Conservation (phyloP, 1,140 invertebrate species). For the Stegodyphus mimosarum region DNA sequence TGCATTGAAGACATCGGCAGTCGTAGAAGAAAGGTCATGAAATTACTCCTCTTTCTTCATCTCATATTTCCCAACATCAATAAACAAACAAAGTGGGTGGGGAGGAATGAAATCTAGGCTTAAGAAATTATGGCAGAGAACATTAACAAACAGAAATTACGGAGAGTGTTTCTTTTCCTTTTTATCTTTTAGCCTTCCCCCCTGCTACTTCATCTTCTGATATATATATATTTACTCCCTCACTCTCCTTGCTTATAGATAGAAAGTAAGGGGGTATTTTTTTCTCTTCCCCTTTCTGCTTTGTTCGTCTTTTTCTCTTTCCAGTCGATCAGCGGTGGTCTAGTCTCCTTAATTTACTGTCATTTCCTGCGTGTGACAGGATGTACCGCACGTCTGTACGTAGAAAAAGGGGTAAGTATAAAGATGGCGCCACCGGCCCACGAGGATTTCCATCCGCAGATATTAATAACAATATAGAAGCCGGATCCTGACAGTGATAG, state of each 20-base stretch:
- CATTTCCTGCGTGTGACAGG: constrained; percentile 56
- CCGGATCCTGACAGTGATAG: constrained; percentile 57
- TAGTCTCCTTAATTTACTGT: constrained; percentile 58
- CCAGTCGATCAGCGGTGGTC: constrained; percentile 57
- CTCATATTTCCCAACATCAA: neutral
- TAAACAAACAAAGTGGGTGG: neutral
- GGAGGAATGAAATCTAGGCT: neutral
- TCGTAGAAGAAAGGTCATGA: too few relatives aligned
- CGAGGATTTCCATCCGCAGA: constrained; percentile 45
- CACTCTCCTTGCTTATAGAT: neutral
- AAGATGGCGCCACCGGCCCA: constrained; percentile 32
- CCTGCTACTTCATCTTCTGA: neutral
- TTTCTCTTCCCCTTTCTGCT: neutral
- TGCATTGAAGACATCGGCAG: too few relatives aligned
- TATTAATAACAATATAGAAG: constrained; percentile 62
- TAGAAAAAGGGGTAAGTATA: constrained; percentile 18
- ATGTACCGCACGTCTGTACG: constrained; percentile 6
- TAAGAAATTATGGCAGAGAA: constrained; percentile 32
- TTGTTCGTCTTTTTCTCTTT: constrained; percentile 26
- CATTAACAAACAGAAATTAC: constrained; percentile 57
- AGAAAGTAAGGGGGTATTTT: constrained; percentile 1
- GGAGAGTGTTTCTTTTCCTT: constrained; percentile 26
- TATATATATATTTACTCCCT: constrained; percentile 13
- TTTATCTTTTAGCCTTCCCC: constrained; percentile 19
- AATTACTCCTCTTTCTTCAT: too few relatives aligned